phyloP scores from a whole-genome alignment of 2,113 vertebrate species.

The Talpa occidentalis region DNA sequence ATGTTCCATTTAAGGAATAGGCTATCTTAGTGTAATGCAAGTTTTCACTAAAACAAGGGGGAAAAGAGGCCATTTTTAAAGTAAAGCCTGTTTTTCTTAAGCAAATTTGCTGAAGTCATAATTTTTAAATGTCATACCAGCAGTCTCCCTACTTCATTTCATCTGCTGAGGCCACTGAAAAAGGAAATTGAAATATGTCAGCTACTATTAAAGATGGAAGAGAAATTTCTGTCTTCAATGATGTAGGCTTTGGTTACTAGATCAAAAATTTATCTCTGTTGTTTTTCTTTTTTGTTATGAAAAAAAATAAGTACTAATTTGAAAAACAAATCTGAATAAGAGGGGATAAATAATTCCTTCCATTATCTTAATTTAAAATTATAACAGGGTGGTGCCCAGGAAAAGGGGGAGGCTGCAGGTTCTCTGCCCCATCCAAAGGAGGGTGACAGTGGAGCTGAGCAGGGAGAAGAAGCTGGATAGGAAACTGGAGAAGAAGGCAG shows the following conservation, averaged over 20 bases:
- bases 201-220: conserved; percentile 1
- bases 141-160: conserved; percentile 63
- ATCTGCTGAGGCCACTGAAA: conserved; percentile 47
- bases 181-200: conserved; percentile 5
- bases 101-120: conserved; percentile 56
- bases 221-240: conserved; percentile 1
- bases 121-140: conserved; percentile 72
- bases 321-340: conserved; percentile 40
- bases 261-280: conserved; percentile 69
- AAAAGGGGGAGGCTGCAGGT: too few relatives aligned
- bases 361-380: conserved; percentile 45
- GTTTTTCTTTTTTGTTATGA: conserved; percentile 21
- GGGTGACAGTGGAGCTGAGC: too few relatives aligned
- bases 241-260: conserved; percentile 27
- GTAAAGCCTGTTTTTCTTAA: conserved; percentile 68
- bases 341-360: conserved; percentile 54
- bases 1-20: not conserved
- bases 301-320: conserved; percentile 39
- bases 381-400: too few relatives aligned
- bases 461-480: too few relatives aligned
- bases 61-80: conserved; percentile 69
- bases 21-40: conserved; percentile 60
- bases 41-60: conserved; percentile 50
- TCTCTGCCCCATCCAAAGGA: too few relatives aligned
- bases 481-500: too few relatives aligned